Base-by-base conservation (phyloP, 2,797 vertebrate genomes). In the Remorina albescens region DNA sequence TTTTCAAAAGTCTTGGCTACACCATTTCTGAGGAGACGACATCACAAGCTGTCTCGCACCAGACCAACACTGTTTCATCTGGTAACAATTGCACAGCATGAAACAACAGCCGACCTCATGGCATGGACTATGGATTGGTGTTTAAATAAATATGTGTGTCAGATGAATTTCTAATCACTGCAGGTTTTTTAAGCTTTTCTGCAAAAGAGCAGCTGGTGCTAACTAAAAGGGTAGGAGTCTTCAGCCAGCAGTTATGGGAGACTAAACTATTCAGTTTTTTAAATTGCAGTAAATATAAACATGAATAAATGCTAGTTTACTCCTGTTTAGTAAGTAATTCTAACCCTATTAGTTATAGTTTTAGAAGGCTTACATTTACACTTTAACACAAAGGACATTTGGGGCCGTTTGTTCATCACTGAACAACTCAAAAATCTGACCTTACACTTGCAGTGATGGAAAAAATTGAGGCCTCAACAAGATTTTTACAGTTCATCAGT, bases 1-100 rank as follows among this genome's bases (percentile, higher is more conserved):
- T 96, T 66, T 96, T 96, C 89, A 90, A 95, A 87, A 95, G 91
- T 80, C 90, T 96, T 6, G 95, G 95, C 54, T 96, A 94, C 87
- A 91, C 86, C 0, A 84, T 95, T 47, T 94, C 96, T 30, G 95
- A 95, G 80, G 91, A 96, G 74, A 81, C 83, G 13, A 91, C 89
- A 16, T 92, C 94, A 65, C 92, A 92, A 84, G 88, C 87, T 28
- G 82, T 91, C 66, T 93, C 93, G 53, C 93, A 92, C 51, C 93
- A 95, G 72, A 94, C 91, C 12, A 91, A 94, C 80, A 93, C 85
- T 26, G 88, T 92, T 76, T 82, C 90, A 59, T 90, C 88, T 74
- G 95, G 95, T 96, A 97, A 94, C 89, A 74, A 86, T 76, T 85
- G 79, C 15, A 12, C 68, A 84, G 92, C 92, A 90, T 96, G 92